Percentiles rank a stretch among this genome's conserved stretches.
phyloP scores from a whole-genome alignment of 2,113 vertebrate species.

The Actenoides lindsayi region DNA sequence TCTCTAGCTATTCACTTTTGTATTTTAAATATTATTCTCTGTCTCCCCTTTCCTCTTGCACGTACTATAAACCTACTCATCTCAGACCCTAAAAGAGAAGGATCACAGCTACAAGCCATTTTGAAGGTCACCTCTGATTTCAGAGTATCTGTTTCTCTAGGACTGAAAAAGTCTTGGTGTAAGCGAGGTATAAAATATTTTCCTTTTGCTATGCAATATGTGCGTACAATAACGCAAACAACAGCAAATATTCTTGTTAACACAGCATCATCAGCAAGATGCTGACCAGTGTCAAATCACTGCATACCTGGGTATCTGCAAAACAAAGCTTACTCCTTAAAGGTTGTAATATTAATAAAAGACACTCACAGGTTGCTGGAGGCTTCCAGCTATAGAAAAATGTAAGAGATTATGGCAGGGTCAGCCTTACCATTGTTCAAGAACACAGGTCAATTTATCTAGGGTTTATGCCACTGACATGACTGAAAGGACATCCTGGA shows the following conservation, averaged over 20 bases:
- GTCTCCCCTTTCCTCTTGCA: neutral
- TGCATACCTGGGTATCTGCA: neutral
- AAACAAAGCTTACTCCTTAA: neutral
- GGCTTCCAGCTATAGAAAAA: neutral
- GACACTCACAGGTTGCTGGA: neutral
- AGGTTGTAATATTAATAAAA: neutral
- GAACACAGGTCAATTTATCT: neutral
- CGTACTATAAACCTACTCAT: neutral
- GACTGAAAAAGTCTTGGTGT: neutral
- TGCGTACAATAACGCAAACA: neutral
- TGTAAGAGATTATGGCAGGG: neutral
- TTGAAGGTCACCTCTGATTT: constrained; percentile 1
- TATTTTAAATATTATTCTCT: neutral
- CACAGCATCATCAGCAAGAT: neutral
- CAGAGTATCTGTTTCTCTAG: neutral
- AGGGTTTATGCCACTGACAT: neutral
- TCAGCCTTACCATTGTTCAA: neutral
- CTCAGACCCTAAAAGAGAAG: neutral
- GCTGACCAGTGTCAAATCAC: neutral
- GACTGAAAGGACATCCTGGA: neutral
- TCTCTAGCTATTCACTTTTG: neutral
- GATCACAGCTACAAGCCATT: neutral
- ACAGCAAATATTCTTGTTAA: neutral
- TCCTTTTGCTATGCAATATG: neutral
- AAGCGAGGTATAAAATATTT: constrained; percentile 27